Evolutionary conservation across 2,797 vertebrate genomes (phyloP), one percentile per base, ranked within the genome.

Genomic region (Gymnoscopelus microlampas): DNA sequence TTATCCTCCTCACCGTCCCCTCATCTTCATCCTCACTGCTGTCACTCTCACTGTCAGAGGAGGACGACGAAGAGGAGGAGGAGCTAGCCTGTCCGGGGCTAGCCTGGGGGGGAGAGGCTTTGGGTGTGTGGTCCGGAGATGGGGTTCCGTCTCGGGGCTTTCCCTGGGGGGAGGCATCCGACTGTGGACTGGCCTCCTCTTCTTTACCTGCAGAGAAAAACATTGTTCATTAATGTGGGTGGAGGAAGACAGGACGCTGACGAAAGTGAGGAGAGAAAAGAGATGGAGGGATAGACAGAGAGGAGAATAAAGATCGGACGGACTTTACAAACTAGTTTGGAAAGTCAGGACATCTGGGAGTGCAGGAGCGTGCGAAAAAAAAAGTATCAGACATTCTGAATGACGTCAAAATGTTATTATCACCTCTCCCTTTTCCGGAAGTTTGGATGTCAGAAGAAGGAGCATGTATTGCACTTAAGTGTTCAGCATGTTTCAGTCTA

Each of bases 41-140:
- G 39, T 87, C 85, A 53, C 79, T 87, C 57, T 82, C 87, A 76
- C 78, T 81, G 53, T 88, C 84, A 11, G 90, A 91, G 68, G 80
- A 77, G 65, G 85, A 85, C 23, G 91, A 87, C n/a, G 74, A 53
- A 0, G 66, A 6, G 29, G 60, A 74, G 35, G 54, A 35, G 9
- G 87, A 80, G 11, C 1, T 1, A 14, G n/a, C 2, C 69, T 13
- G 44, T 3, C 10, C 67, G 53, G 67, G 58, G 53, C 77, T 79
- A 26, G 70, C 63, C 35, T 14, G 58, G n/a, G 77, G 56, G 0
- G 80, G 50, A 51, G 50, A 51, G 35, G 61, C 53, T 12, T 51
- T 63, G 58, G 73, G 56, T 1, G 74, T 44, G 39, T 44, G 39
- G 39, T 44, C 39, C 3, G 39, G 8, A 2, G 39, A 44, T 3